Evolutionary conservation across 2,113 vertebrate species (phyloP).

Genomic region (Syngnathus floridae): DNA sequence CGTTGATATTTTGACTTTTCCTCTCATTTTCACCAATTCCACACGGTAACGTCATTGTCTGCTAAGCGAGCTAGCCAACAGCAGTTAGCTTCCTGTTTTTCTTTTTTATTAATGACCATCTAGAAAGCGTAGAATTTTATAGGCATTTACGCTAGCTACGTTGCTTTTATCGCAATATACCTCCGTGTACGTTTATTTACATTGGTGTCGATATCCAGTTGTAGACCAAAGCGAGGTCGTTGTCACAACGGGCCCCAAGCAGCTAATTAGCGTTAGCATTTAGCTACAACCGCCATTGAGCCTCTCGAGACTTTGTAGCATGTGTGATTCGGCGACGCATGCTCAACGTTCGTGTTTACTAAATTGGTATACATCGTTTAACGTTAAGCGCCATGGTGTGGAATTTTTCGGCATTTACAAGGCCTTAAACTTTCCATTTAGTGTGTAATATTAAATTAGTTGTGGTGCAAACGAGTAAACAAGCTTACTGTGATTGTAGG

Average conservation of each 20-base stretch:
- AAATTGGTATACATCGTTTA: not conserved
- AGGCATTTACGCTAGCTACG: not conserved
- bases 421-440: not conserved
- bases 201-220: not conserved
- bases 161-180: no score
- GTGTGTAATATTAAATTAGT: not conserved
- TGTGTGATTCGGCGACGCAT: not conserved
- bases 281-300: not conserved
- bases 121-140: not conserved
- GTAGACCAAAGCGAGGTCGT: no score
- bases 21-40: slow-evolving; percentile 28
- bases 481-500: slow-evolving; percentile 28
- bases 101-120: not conserved
- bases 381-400: not conserved
- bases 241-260: not conserved
- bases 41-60: slow-evolving; percentile 55
- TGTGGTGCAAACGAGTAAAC: not conserved
- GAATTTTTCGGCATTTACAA: not conserved
- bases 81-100: slow-evolving; percentile 11
- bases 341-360: not conserved
- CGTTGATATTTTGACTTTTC: slow-evolving; percentile 32
- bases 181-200: not conserved
- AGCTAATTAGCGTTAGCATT: not conserved
- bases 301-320: not conserved
- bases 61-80: slow-evolving; percentile 33